Evolutionary conservation across 2,113 vertebrate species (phyloP).

Genomic region (Octodon degus): DNA sequence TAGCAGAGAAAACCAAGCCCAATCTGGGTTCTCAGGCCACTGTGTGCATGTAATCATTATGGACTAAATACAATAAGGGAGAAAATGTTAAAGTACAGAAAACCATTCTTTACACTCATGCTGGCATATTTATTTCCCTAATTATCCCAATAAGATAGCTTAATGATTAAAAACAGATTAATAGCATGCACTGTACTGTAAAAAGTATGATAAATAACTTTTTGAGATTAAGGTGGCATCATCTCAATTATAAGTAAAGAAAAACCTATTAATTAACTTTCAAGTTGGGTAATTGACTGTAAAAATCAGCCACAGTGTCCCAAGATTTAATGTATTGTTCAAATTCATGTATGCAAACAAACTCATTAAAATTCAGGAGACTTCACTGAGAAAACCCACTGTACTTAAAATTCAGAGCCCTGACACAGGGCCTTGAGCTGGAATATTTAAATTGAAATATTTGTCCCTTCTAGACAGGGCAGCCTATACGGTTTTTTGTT

Average conservation of each 20-base stretch:
- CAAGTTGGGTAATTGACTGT: constrained; percentile 64
- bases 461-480: constrained; percentile 54
- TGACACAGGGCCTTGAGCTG: constrained; percentile 39
- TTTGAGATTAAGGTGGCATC: constrained; percentile 73
- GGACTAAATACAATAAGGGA: not conserved
- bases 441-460: constrained; percentile 70
- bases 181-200: constrained; percentile 4
- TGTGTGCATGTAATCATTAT: not conserved
- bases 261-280: constrained; percentile 65
- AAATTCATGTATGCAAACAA: constrained; percentile 80
- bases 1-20: constrained; percentile 5
- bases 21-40: not conserved
- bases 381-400: constrained; percentile 73
- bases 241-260: constrained; percentile 75
- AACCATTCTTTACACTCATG: not conserved
- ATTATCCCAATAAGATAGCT: constrained; percentile 56
- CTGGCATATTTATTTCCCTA: constrained; percentile 51
- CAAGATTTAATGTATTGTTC: constrained; percentile 76
- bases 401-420: constrained; percentile 69
- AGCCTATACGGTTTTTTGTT: not conserved
- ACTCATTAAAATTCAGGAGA: constrained; percentile 79
- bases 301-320: constrained; percentile 60
- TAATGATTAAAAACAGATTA: constrained; percentile 67
- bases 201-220: constrained; percentile 74
- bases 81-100: not conserved